These are phyloP conservation scores for Hydrolagus affinis DNA, from an alignment of 2,113 vertebrate species.

Conservation along the genomic window DNA sequence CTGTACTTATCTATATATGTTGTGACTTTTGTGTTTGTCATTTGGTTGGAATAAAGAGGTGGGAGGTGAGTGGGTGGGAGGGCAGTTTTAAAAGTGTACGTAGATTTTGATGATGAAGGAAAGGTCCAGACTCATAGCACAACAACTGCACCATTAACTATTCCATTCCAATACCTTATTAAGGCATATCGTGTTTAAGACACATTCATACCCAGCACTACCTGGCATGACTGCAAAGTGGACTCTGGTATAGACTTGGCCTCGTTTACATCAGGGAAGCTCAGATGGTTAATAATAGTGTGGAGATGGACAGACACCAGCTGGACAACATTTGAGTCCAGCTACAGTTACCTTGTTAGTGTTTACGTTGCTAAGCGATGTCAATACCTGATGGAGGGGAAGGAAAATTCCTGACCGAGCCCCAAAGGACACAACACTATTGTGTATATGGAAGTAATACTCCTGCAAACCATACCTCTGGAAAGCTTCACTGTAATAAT, in stretches of 20 bases:
- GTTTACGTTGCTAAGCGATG: conserved; percentile 16
- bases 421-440: neutral
- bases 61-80: no score
- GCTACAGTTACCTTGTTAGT: neutral
- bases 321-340: conserved; percentile 16
- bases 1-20: neutral
- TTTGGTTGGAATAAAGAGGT: neutral
- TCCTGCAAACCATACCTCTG: neutral
- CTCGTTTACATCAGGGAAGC: conserved; percentile 4
- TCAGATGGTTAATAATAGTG: conserved; percentile 18
- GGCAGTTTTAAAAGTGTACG: neutral
- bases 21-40: neutral
- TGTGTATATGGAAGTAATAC: neutral
- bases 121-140: neutral
- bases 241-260: neutral
- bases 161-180: neutral
- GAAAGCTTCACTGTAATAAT: neutral
- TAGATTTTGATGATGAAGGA: neutral
- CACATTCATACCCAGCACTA: neutral
- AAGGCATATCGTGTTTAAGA: neutral
- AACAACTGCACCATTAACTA: neutral
- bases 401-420: neutral
- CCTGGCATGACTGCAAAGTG: neutral
- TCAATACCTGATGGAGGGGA: neutral
- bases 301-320: conserved; percentile 23